phyloP scores from a whole-genome alignment of 1,140 invertebrate species.

The Lordiphosa clarofinis region DNA sequence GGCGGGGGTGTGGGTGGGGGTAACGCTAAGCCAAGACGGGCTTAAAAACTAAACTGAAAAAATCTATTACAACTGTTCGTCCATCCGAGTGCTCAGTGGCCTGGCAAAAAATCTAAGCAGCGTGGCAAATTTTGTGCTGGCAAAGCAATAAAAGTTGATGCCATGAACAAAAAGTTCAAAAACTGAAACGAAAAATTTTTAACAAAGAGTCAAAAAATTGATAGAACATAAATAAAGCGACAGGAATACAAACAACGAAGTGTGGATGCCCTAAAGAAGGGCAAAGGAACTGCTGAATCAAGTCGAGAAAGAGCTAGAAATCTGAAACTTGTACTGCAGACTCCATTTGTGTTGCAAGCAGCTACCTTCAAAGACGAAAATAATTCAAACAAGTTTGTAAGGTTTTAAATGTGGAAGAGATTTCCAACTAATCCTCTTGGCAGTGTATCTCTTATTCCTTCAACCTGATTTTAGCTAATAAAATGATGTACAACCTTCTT shows the following conservation, averaged over 20 bases:
- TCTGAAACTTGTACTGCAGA: too few species aligned
- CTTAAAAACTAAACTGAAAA: conserved; percentile 53
- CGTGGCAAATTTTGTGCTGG: conserved; percentile 61
- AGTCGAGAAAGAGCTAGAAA: too few species aligned
- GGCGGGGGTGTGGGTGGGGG: not conserved
- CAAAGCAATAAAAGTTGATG: conserved; percentile 62
- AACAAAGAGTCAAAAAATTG: conserved; percentile 6
- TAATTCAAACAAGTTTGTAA: too few species aligned
- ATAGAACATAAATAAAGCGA: conserved; percentile 8
- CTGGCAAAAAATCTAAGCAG: conserved; percentile 39
- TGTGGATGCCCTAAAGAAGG: conserved; percentile 13
- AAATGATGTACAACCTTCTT: too few species aligned
- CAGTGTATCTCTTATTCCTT: too few species aligned
- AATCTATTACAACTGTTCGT: conserved; percentile 45
- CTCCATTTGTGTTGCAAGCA: too few species aligned
- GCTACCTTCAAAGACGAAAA: too few species aligned
- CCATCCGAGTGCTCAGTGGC: not conserved
- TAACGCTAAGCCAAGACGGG: conserved; percentile 24
- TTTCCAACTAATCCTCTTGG: too few species aligned
- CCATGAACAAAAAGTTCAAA: conserved; percentile 22
- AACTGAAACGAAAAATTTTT: conserved; percentile 1
- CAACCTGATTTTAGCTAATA: too few species aligned
- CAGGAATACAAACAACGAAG: not conserved
- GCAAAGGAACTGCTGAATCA: too few species aligned
- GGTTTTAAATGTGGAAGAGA: too few species aligned